Conservation (phyloP, 2,888 invertebrate genomes). For the Adela reaumurella region DNA sequence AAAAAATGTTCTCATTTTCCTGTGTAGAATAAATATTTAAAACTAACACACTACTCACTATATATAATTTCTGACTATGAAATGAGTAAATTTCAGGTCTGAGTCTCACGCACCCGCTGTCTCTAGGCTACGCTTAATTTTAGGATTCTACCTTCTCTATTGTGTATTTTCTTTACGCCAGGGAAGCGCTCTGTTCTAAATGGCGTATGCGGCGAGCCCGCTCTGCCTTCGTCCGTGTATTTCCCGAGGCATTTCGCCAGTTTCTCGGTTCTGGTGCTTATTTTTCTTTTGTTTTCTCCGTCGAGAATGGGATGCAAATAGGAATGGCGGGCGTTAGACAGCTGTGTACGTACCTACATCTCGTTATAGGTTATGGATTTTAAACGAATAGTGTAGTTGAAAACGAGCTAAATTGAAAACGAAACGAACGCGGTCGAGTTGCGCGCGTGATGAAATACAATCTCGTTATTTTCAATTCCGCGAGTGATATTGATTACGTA, state of each 20-base stretch:
- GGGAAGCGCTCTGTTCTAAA: neutral
- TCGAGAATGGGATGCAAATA: neutral
- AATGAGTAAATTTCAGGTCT: no score
- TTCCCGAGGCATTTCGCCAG: neutral
- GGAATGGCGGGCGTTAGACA: neutral
- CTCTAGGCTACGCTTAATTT: neutral
- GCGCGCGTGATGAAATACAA: no score
- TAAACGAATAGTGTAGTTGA: no score
- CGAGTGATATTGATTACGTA: no score
- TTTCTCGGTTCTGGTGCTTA: neutral
- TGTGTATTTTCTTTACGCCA: neutral
- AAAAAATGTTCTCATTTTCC: no score
- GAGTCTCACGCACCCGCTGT: no score
- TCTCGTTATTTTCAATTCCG: no score
- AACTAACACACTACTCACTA: no score
- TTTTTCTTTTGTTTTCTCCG: neutral
- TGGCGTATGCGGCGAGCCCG: neutral
- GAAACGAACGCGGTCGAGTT: no score
- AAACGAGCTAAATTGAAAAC: no score
- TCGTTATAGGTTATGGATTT: neutral
- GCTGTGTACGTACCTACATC: neutral
- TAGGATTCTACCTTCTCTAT: neutral
- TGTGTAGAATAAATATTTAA: no score
- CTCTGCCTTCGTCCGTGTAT: neutral
- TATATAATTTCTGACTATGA: no score